Evolutionary conservation across 2,888 invertebrate genomes (phyloP), one percentile per base, ranked within the genome.

Genomic region (Torymus tubicola): DNA sequence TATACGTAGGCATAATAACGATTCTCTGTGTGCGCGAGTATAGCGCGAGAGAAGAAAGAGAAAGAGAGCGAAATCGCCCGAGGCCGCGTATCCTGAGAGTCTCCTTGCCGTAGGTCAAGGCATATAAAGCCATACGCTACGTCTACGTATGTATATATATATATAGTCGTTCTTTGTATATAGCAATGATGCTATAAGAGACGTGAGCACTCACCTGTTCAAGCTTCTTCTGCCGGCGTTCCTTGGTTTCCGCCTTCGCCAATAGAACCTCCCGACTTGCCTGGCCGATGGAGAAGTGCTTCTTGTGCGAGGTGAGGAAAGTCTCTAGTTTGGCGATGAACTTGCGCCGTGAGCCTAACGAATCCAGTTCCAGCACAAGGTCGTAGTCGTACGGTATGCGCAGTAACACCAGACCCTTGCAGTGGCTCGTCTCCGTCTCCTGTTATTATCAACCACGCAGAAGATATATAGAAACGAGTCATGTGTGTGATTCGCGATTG

Each of bases 241-340:
- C 98, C 85, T 97, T 95, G 0, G 98, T 98, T 91, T 98, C 98
- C 11, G 98, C 98, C 87, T 97, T 96, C 11, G 96, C 95, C 77
- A 98, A 90, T 93, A 98, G 96, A 83, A 96, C 94, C 85, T 98
- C 98, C 52, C 97, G 93, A 84, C 94, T 94, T n/a, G 94, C 93
- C 93, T 93, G 90, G 81, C 87, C 89, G 85, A 86, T 85, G 72
- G 95, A 95, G 83, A 97, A 92, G 83, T 94, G 95, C 88, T 97
- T 97, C 88, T 97, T 97, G 87, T 96, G 95, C 61, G 96, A 94
- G 63, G 94, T 92, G 58, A 98, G 92, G 90, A 98, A 98, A 53
- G 96, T 94, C 88, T 98, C 97, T 63, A 98, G 91, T 90, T 98
- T 98, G 82, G 95, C 93, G 52, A 97, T 93, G 88, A 98, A 98